Percentiles rank a stretch among this genome's conserved stretches.
Evolutionary conservation across 2,888 invertebrate genomes (phyloP).

Genomic region (Apamea sordens): DNA sequence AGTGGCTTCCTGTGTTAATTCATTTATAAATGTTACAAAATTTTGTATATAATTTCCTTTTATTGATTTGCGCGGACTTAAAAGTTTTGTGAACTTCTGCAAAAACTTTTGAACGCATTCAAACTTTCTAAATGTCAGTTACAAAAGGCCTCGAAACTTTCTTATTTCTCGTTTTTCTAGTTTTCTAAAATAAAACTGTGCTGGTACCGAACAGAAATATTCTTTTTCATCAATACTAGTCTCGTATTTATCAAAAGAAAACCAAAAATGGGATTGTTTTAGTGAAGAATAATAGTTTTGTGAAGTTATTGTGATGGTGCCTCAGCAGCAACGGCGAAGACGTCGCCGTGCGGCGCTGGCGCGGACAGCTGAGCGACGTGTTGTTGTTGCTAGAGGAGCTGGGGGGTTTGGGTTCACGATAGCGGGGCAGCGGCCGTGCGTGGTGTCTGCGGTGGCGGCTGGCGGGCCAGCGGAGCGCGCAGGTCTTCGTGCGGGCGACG

Average conservation of each 20-base stretch:
- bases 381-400: conserved; percentile 95
- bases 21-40: neutral
- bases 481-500: conserved; percentile 97
- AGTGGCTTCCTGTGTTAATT: too few species aligned
- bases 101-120: conserved; percentile 73
- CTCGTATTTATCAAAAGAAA: conserved; percentile 43
- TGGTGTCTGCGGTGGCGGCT: conserved; percentile 97
- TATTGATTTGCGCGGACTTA: neutral
- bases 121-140: conserved; percentile 88
- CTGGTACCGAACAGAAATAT: conserved; percentile 29
- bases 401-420: conserved; percentile 99
- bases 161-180: conserved; percentile 86
- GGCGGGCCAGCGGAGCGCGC: conserved; percentile 96
- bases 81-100: conserved; percentile 38
- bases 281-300: conserved; percentile 63
- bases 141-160: conserved; percentile 84
- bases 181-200: conserved; percentile 75
- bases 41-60: neutral
- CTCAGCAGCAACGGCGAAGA: conserved; percentile 87
- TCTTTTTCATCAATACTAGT: neutral
- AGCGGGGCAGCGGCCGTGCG: conserved; percentile 98
- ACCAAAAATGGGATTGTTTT: conserved; percentile 59
- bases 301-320: conserved; percentile 82
- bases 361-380: conserved; percentile 92
- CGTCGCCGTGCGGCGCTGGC: conserved; percentile 83